phyloP scores from a whole-genome alignment of 2,113 vertebrate genomes.

The Microcebus lehilahytsara region DNA sequence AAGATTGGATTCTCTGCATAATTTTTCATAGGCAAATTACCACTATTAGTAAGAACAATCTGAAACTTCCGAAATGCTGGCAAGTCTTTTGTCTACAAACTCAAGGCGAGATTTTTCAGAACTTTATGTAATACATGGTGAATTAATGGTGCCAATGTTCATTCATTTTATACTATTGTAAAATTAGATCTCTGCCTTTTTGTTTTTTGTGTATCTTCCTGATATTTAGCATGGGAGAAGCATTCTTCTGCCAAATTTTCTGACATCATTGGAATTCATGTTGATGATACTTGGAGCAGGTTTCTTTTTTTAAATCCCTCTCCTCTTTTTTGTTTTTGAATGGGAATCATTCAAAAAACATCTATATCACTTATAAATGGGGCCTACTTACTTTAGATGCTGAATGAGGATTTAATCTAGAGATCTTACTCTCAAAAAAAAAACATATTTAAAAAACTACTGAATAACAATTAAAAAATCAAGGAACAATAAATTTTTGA shows the following conservation, averaged over 20 bases:
- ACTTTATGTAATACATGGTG: background rate
- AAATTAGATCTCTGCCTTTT: background rate
- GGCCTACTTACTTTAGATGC: background rate
- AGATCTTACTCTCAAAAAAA: background rate
- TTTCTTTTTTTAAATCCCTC: background rate
- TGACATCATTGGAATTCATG: constrained; percentile 12
- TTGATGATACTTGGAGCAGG: background rate
- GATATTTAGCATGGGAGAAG: background rate
- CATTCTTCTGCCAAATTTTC: constrained; percentile 10
- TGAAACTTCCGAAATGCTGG: background rate
- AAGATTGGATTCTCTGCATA: background rate
- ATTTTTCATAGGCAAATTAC: background rate
- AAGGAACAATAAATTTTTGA: background rate
- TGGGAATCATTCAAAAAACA: background rate
- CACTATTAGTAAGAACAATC: background rate
- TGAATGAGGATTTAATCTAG: background rate
- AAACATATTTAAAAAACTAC: background rate
- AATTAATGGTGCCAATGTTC: background rate
- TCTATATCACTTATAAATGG: background rate
- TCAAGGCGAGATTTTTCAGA: background rate
- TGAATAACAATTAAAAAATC: background rate
- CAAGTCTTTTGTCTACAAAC: background rate
- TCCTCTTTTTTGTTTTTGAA: background rate
- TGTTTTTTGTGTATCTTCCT: background rate
- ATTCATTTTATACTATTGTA: background rate